These are phyloP conservation scores for Ceratina calcarata DNA, from an alignment of 1,140 invertebrate species.

Conservation along the genomic window DNA sequence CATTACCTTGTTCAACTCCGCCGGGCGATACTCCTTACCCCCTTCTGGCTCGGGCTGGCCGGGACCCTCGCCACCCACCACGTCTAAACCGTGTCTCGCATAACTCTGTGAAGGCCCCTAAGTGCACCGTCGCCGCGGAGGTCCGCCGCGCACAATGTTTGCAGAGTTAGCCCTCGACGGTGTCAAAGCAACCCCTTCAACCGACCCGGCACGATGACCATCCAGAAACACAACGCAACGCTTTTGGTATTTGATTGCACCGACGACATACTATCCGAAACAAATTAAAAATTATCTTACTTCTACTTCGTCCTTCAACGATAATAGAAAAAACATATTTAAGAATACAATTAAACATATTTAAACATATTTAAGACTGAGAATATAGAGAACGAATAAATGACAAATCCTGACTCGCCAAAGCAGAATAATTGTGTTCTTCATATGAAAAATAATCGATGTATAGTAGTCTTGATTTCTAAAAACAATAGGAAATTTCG, in stretches of 20 bases:
- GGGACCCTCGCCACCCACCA: background rate
- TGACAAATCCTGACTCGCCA: too few relatives aligned
- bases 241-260: background rate
- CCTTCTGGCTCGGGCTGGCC: conserved; percentile 37
- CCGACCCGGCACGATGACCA: conserved; percentile 43
- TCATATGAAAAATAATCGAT: too few relatives aligned
- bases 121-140: conserved; percentile 58
- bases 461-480: too few relatives aligned
- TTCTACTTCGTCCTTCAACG: background rate
- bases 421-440: too few relatives aligned
- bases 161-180: conserved; percentile 54
- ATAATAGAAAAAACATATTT: background rate
- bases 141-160: conserved; percentile 59
- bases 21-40: conserved; percentile 50
- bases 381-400: too few relatives aligned
- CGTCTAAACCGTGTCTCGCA: conserved; percentile 11
- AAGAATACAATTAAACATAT: too few relatives aligned
- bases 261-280: background rate
- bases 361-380: too few relatives aligned
- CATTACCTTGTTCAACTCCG: conserved; percentile 64
- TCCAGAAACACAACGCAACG: conserved; percentile 7
- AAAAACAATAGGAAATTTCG: too few relatives aligned
- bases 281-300: too few relatives aligned
- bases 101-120: conserved; percentile 56
- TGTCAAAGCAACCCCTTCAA: conserved; percentile 58